phyloP scores from a whole-genome alignment of 1,140 invertebrate species.

The Euwallacea similis region DNA sequence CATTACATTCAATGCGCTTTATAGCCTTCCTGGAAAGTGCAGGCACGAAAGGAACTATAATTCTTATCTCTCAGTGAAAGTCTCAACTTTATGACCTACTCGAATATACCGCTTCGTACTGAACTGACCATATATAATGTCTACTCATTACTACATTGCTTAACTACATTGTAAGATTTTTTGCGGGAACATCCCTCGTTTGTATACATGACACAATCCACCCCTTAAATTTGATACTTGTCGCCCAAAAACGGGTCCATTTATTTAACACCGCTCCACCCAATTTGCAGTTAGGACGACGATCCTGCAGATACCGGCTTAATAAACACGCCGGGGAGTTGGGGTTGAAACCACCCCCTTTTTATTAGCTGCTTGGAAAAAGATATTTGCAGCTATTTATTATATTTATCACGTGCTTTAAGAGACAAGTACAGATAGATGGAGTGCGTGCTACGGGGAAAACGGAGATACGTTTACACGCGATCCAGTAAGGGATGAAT shows the following conservation, averaged over 20 bases:
- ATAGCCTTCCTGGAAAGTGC: too few relatives aligned
- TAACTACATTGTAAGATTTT: too few relatives aligned
- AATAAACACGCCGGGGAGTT: conserved; percentile 29
- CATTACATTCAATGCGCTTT: too few relatives aligned
- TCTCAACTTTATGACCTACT: too few relatives aligned
- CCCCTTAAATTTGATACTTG: conserved; percentile 19
- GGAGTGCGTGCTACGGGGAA: conserved; percentile 17
- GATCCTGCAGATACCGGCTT: conserved; percentile 26
- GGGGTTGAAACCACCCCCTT: conserved; percentile 18
- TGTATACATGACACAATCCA: conserved; percentile 9
- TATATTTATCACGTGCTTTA: conserved; percentile 37
- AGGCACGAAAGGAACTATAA: too few relatives aligned
- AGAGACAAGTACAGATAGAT: conserved; percentile 37
- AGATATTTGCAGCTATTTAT: conserved; percentile 35
- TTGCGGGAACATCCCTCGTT: too few relatives aligned
- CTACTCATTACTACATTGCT: too few relatives aligned
- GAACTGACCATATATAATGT: too few relatives aligned
- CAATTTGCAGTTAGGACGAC: conserved; percentile 30
- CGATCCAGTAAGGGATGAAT: conserved; percentile 26
- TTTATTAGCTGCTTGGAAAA: conserved; percentile 31
- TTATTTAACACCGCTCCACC: conserved; percentile 22
- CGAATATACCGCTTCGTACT: too few relatives aligned
- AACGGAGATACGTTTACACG: conserved; percentile 17
- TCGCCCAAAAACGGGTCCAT: conserved; percentile 16
- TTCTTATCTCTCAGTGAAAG: too few relatives aligned